phyloP scores from a whole-genome alignment of 2,113 vertebrate species.

The Sciurus niger region DNA sequence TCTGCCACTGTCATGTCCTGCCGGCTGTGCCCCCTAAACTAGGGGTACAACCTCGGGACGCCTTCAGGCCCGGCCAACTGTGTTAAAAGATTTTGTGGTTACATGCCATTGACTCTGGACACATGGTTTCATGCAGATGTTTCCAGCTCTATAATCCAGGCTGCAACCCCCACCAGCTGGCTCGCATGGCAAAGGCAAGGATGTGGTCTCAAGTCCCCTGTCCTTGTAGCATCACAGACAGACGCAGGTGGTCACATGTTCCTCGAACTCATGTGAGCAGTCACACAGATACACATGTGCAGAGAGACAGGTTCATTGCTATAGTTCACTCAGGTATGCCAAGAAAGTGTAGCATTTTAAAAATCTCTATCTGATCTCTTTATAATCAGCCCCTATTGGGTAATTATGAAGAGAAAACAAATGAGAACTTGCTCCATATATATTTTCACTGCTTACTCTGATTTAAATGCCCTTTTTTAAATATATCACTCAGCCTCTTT shows the following conservation, averaged over 20 bases:
- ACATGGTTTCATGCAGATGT: neutral
- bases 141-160: rapidly evolving
- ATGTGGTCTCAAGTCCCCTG: neutral
- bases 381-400: neutral
- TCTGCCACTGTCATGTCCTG: neutral
- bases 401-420: neutral
- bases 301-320: neutral
- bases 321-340: neutral
- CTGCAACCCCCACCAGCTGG: rapidly evolving
- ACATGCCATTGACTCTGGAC: rapidly evolving
- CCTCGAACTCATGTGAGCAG: neutral
- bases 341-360: neutral
- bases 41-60: neutral
- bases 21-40: neutral
- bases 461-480: neutral
- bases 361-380: neutral
- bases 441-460: neutral
- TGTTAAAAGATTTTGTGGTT: neutral
- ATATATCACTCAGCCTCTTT: neutral
- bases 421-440: neutral
- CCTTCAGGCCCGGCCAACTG: neutral
- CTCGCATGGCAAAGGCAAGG: neutral
- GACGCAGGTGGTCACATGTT: neutral
- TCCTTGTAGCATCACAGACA: neutral
- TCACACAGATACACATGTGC: neutral